Evolutionary conservation across 2,888 invertebrate genomes (phyloP).

Genomic region (Rotaria macrura): DNA sequence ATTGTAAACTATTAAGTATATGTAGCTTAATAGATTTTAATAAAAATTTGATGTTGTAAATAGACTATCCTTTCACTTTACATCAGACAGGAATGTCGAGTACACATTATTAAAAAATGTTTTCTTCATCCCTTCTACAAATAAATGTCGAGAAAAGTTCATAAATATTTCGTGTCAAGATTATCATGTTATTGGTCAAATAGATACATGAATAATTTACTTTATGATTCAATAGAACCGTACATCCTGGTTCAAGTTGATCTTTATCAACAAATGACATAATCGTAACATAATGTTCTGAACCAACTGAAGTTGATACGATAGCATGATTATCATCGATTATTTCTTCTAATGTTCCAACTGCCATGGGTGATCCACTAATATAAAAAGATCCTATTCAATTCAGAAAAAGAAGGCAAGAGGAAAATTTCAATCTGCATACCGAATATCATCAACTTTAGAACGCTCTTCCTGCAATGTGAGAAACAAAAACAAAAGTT

Average conservation of each 20-base stretch:
- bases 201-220: no score
- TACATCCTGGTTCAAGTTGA: slow-evolving; percentile 94
- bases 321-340: slow-evolving; percentile 99
- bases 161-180: no score
- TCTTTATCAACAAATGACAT: slow-evolving; percentile 98
- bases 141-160: no score
- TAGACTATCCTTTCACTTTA: no score
- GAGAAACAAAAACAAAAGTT: not conserved
- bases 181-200: no score
- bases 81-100: no score
- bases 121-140: no score
- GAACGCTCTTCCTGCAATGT: slow-evolving; percentile 75
- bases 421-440: not conserved
- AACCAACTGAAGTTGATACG: slow-evolving; percentile 94
- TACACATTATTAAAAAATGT: no score
- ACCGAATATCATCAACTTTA: slow-evolving; percentile 87
- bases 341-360: slow-evolving; percentile 96
- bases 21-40: no score
- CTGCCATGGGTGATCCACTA: slow-evolving; percentile 91
- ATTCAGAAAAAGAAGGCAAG: not conserved
- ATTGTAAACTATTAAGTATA: no score
- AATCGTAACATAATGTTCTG: slow-evolving; percentile 97
- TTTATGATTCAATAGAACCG: slow-evolving; percentile 93
- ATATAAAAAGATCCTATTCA: not conserved
- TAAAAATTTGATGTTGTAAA: no score